Evolutionary conservation across 2,797 vertebrate genomes (phyloP), one percentile per base, ranked within the genome.

Genomic region (Karalla daura): DNA sequence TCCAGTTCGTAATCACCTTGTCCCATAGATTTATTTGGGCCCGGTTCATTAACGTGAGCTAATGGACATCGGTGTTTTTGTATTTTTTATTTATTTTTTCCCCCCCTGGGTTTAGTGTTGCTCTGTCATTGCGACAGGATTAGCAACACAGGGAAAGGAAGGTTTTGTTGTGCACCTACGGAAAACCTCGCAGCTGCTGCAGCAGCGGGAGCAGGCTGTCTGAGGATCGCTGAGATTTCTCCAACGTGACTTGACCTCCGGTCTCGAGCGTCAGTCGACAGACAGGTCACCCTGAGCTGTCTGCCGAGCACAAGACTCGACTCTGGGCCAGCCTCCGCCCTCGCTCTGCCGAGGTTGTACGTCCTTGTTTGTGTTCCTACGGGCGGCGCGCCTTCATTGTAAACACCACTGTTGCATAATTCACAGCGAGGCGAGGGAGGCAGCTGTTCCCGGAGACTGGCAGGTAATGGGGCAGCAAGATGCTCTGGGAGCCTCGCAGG

Each of bases 391-490:
- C 43, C 63, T 81, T 78, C 40, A 80, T 41, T 76, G 70, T 83
- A 70, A 81, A 80, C 79, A 70, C 69, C 37, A 12, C 70, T 76
- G 78, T 83, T 89, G 83, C 83, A 86, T 89, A 86, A 89, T 91
- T 85, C 78, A 80, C 70, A 74, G 55, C 64, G 61, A 69, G n/a
- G n/a, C n/a, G 70, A 63, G 39, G 60, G 46, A 69, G 70, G 55
- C 80, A 79, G 88, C 81, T 83, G 83, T 53, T 78, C 44, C 51
- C 43, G 47, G 52, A 74, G 72, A 70, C 61, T 67, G 76, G 44
- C 78, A 88, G 63, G 78, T 79, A 75, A 84, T 62, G 67, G 70
- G 76, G 65, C 80, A 82, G 64, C 46, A 40, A 85, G 65, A 63
- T 43, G 62, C 76, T 66, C 47, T 47, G 5, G n/a, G 55, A 66